phyloP scores from a whole-genome alignment of 2,888 invertebrate species.

The Glaucopsyche alexis region DNA sequence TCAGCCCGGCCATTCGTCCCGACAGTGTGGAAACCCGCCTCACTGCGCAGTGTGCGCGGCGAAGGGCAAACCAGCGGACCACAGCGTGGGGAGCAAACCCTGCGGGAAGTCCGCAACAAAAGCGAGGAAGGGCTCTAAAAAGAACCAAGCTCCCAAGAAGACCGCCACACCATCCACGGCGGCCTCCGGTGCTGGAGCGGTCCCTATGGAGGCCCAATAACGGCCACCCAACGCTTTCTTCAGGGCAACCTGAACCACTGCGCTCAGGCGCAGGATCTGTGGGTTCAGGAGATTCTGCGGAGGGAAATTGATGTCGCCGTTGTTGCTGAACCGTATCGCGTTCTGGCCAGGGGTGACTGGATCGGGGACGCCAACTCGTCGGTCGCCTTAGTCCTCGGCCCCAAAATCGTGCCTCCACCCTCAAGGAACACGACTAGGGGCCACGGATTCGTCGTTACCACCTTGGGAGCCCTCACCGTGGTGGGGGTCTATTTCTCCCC shows the following conservation, averaged over 20 bases:
- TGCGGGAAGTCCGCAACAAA: not conserved
- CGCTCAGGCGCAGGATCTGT: not conserved
- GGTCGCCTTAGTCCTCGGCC: not conserved
- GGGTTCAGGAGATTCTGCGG: not conserved
- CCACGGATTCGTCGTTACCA: no score
- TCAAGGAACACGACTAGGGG: no score
- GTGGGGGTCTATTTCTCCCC: no score
- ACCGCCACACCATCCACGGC: not conserved
- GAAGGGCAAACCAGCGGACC: not conserved
- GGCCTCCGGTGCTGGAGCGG: no score
- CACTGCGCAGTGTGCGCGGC: no score
- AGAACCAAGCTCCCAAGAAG: not conserved
- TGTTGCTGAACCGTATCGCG: not conserved
- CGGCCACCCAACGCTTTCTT: no score
- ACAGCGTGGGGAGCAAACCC: not conserved
- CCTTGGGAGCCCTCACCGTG: no score
- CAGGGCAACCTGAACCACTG: no score
- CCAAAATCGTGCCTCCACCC: not conserved
- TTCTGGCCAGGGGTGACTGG: not conserved
- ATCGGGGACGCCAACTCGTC: not conserved
- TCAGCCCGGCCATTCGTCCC: conserved; percentile 37
- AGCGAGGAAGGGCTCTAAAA: not conserved
- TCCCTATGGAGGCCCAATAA: no score
- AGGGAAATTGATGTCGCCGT: not conserved
- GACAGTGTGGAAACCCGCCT: no score